These are phyloP conservation scores for Ophioninae sp. DNA, from an alignment of 2,888 invertebrate species.

Conservation along the genomic window DNA sequence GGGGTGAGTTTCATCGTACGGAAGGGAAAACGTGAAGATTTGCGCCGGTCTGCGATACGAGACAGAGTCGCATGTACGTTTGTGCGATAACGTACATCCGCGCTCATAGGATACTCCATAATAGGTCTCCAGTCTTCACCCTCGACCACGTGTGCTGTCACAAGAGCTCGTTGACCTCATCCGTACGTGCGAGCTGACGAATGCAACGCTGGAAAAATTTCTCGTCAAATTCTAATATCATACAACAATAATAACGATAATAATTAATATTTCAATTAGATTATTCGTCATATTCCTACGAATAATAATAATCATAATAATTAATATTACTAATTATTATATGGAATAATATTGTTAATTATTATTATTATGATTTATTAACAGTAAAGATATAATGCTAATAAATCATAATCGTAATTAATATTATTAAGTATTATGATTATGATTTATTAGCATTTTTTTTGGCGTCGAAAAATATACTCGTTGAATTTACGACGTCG, in stretches of 20 bases:
- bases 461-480: too few relatives aligned
- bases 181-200: slow-evolving; percentile 22
- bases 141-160: slow-evolving; percentile 42
- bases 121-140: slow-evolving; percentile 48
- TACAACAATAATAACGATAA: neutral
- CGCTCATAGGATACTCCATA: slow-evolving; percentile 21
- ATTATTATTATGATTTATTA: too few relatives aligned
- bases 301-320: too few relatives aligned
- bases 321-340: too few relatives aligned
- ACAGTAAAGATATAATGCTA: too few relatives aligned
- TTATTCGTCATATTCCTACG: neutral
- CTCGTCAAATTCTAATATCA: neutral
- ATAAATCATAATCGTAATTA: too few relatives aligned
- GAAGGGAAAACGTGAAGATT: slow-evolving; percentile 57
- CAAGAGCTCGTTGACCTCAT: slow-evolving; percentile 32
- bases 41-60: slow-evolving; percentile 46
- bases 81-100: slow-evolving; percentile 22
- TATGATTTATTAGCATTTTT: too few relatives aligned
- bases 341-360: too few relatives aligned
- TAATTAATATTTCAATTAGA: neutral
- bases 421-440: too few relatives aligned
- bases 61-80: slow-evolving; percentile 46
- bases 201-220: neutral
- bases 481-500: too few relatives aligned
- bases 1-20: slow-evolving; percentile 51